phyloP scores from a whole-genome alignment of 2,797 vertebrate genomes.

The Schizopygopsis malacanthus region DNA sequence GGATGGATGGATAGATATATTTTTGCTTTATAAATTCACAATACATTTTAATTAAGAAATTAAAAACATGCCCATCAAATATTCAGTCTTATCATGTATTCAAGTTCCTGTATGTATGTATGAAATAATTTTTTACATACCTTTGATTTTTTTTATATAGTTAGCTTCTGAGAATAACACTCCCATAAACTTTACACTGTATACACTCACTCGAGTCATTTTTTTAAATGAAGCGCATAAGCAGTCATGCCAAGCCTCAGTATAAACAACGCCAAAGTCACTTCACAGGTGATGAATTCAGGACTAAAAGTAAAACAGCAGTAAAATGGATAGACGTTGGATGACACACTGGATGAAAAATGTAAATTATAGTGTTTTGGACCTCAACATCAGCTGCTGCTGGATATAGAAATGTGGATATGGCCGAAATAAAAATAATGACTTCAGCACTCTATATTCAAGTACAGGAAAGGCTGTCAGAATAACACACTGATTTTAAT shows the following conservation, averaged over 20 bases:
- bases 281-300: background rate
- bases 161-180: background rate
- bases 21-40: no score
- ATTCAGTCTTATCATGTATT: no score
- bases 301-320: slow-evolving; percentile 59
- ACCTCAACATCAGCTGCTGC: slow-evolving; percentile 56
- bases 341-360: slow-evolving; percentile 56
- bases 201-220: background rate
- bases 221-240: background rate
- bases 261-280: background rate
- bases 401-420: slow-evolving; percentile 70
- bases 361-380: slow-evolving; percentile 67
- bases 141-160: background rate
- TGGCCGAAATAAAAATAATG: slow-evolving; percentile 56
- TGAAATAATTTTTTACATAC: no score
- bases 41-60: no score
- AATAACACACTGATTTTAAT: slow-evolving; percentile 23
- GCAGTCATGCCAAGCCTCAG: slow-evolving; percentile 1
- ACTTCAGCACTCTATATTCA: slow-evolving; percentile 38
- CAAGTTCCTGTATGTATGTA: no score
- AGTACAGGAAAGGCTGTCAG: slow-evolving; percentile 31
- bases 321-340: slow-evolving; percentile 72
- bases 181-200: background rate
- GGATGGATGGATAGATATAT: no score
- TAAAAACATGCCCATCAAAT: no score